These are phyloP conservation scores for Idaea biselata DNA, from an alignment of 2,888 invertebrate species.

Conservation along the genomic window DNA sequence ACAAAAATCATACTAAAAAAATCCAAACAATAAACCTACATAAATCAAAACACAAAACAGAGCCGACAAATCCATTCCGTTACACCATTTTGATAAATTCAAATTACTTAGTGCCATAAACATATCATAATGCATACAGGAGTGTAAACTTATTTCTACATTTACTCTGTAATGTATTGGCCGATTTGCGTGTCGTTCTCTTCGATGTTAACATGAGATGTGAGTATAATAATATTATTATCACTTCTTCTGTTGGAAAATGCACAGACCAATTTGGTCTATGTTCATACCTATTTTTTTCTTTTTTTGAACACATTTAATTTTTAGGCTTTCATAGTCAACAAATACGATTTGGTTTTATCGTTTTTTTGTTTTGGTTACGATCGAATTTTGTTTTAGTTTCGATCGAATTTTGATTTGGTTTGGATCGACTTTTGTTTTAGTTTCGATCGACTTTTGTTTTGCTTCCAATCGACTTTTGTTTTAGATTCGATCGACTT, in stretches of 20 bases:
- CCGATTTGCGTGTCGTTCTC: slow-evolving; percentile 21
- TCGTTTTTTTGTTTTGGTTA: no score
- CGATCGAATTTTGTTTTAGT: no score
- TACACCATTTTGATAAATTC: slow-evolving; percentile 20
- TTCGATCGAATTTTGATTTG: no score
- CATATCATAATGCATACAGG: slow-evolving; percentile 30
- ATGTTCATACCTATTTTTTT: neutral
- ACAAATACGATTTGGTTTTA: no score
- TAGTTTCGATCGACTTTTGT: no score
- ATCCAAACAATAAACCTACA: neutral
- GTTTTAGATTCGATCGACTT: no score
- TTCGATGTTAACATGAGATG: neutral
- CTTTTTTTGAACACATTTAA: neutral
- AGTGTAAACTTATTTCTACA: slow-evolving; percentile 28
- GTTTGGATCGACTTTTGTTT: no score
- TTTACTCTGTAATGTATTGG: slow-evolving; percentile 31
- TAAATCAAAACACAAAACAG: neutral
- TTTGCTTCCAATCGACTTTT: no score
- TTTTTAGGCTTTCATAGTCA: no score
- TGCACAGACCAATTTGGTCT: neutral
- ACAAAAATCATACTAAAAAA: neutral
- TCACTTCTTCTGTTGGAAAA: neutral
- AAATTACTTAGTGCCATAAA: slow-evolving; percentile 28
- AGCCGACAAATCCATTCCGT: slow-evolving; percentile 1
- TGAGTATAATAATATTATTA: neutral